These are phyloP conservation scores for Trachelus iudaicus DNA, from an alignment of 2,888 invertebrate species.

Conservation along the genomic window DNA sequence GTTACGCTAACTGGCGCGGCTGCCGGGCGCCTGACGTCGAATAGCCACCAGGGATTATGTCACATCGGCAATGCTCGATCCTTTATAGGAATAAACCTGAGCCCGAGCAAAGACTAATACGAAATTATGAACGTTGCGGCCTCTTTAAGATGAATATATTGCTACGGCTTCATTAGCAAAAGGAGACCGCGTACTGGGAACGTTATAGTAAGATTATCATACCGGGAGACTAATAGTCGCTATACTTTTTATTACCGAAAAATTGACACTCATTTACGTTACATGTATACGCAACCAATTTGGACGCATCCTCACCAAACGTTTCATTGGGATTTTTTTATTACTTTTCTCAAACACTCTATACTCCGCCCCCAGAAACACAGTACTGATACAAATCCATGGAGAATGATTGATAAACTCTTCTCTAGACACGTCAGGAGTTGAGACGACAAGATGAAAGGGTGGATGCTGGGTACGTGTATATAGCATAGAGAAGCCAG, in stretches of 20 bases:
- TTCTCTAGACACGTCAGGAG: neutral
- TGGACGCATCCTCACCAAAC: neutral
- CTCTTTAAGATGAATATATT: conserved; percentile 25
- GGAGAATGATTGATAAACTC: neutral
- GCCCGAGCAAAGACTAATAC: neutral
- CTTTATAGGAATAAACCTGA: neutral
- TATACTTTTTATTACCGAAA: neutral
- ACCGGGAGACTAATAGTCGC: neutral
- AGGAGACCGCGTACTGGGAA: conserved; percentile 9
- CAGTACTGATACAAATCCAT: neutral
- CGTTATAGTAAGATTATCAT: neutral
- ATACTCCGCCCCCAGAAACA: neutral
- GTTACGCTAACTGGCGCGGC: conserved; percentile 27
- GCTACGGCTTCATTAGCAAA: conserved; percentile 28
- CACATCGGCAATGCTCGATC: conserved; percentile 22
- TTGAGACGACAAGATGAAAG: neutral
- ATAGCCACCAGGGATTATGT: conserved; percentile 50
- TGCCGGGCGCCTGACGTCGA: conserved; percentile 46
- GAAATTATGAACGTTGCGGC: conserved; percentile 7
- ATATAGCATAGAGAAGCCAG: neutral
- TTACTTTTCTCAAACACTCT: neutral
- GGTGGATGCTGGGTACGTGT: neutral
- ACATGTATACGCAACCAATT: neutral
- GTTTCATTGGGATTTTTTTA: neutral
- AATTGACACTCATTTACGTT: neutral